A percentile compares a stretch with the other conserved stretches of the same genome.
These are phyloP conservation scores for Augochlora pura DNA, from an alignment of 1,140 invertebrate genomes.

Conservation along the genomic window DNA sequence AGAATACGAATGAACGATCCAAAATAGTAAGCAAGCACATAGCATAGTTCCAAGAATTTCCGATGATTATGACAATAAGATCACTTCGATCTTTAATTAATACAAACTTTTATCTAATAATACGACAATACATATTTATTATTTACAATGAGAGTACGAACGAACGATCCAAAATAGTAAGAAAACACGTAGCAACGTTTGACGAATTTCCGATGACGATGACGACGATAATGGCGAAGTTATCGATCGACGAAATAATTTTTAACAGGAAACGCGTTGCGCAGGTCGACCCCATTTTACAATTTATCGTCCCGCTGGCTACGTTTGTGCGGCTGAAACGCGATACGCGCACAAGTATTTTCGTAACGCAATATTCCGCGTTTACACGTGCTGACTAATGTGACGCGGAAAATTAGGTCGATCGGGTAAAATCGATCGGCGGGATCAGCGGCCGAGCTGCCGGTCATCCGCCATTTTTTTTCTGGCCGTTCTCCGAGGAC, in stretches of 20 bases:
- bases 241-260: not conserved
- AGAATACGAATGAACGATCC: no score
- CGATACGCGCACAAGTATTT: not conserved
- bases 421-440: constrained; percentile 3
- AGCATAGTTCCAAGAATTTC: no score
- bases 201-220: no score
- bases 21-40: no score
- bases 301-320: not conserved
- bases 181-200: no score
- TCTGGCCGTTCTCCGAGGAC: not conserved
- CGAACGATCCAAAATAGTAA: no score
- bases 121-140: no score
- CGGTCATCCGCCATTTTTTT: not conserved
- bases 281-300: not conserved
- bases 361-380: constrained; percentile 11
- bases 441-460: not conserved
- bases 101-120: no score
- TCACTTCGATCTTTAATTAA: no score
- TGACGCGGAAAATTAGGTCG: constrained; percentile 20
- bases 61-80: no score
- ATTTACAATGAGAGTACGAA: no score
- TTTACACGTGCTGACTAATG: not conserved
- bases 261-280: not conserved
- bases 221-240: no score
- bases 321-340: not conserved